These are phyloP conservation scores for Solenodon paradoxus DNA, from an alignment of 2,113 vertebrate genomes.

Conservation along the genomic window DNA sequence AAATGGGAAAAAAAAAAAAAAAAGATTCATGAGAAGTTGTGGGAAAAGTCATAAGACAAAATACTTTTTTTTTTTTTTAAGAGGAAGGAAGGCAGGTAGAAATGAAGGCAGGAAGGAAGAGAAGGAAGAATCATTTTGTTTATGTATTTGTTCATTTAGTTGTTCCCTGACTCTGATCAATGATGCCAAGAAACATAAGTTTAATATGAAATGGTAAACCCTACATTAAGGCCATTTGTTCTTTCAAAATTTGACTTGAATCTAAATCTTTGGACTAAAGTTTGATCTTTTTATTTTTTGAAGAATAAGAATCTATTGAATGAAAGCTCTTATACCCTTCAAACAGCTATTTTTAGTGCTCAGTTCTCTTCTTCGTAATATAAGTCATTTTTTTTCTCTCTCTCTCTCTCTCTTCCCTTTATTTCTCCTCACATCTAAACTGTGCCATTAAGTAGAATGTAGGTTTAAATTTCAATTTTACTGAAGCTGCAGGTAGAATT, in stretches of 20 bases:
- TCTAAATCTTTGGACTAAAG: constrained; percentile 55
- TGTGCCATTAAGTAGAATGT: constrained; percentile 64
- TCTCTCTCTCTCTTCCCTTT: neutral
- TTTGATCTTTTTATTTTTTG: constrained; percentile 3
- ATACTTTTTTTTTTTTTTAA: no score
- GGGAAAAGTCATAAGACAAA: neutral
- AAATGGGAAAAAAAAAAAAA: neutral
- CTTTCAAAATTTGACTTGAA: constrained; percentile 40
- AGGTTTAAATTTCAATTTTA: constrained; percentile 71
- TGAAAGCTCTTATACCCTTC: constrained; percentile 18
- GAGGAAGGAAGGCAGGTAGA: no score
- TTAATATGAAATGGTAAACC: neutral
- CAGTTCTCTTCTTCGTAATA: constrained; percentile 22
- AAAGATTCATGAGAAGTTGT: neutral
- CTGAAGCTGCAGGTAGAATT: constrained; percentile 63
- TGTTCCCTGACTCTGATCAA: no score
- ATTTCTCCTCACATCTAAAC: constrained; percentile 51
- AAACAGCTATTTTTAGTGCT: constrained; percentile 32
- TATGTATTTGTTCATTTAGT: no score
- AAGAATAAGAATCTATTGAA: neutral
- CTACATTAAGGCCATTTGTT: neutral
- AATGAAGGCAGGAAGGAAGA: neutral
- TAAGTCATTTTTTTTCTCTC: neutral
- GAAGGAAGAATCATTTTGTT: neutral
- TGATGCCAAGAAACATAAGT: no score